Percentiles rank a stretch among this genome's conserved stretches.
phyloP scores from a whole-genome alignment of 1,140 invertebrate species.

The Aphis gossypii region DNA sequence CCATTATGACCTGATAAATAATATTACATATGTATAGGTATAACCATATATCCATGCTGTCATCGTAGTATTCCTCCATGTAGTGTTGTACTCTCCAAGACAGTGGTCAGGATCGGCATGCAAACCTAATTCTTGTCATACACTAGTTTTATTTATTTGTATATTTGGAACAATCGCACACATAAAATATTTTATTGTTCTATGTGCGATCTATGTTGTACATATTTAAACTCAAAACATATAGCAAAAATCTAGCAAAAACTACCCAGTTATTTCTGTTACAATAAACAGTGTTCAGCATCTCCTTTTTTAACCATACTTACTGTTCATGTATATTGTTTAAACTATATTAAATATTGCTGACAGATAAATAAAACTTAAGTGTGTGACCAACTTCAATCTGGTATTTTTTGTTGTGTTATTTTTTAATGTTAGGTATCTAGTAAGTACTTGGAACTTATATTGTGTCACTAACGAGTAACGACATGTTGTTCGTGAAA shows the following conservation, averaged over 20 bases:
- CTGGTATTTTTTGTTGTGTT: background rate
- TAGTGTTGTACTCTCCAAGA: background rate
- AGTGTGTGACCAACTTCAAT: background rate
- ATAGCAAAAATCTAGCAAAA: background rate
- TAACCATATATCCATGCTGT: background rate
- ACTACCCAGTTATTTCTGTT: background rate
- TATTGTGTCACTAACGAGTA: background rate
- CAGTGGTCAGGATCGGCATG: background rate
- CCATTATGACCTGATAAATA: conserved; percentile 54
- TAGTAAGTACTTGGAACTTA: background rate
- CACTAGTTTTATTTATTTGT: background rate
- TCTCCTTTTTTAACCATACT: background rate
- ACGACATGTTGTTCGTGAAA: background rate
- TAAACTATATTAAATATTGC: background rate
- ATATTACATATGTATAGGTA: background rate
- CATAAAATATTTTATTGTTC: background rate
- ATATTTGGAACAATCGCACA: background rate
- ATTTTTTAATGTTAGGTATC: background rate
- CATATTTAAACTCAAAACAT: background rate
- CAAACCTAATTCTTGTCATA: background rate
- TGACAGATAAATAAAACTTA: background rate
- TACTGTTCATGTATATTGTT: background rate
- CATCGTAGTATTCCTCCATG: background rate
- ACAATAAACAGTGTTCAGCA: background rate
- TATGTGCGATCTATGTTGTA: background rate